Conservation (phyloP, 2,113 vertebrate genomes). For the Platanista minor region DNA sequence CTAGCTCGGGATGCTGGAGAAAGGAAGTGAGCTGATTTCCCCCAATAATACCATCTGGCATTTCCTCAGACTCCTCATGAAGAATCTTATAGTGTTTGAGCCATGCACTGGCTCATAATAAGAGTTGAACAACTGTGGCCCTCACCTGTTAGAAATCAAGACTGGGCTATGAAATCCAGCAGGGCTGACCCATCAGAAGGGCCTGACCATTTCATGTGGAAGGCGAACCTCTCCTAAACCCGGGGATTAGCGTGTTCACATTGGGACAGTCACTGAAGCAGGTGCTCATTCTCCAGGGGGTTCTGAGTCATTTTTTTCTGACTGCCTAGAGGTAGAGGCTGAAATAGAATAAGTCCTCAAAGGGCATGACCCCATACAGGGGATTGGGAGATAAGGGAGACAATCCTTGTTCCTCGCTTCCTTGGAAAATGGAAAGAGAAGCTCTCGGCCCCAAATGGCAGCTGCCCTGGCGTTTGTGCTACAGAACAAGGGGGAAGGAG, state of each 20-base stretch:
- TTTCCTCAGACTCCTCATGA: constrained; percentile 29
- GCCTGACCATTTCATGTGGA: neutral
- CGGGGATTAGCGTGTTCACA: constrained; percentile 52
- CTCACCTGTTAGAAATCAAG: constrained; percentile 73
- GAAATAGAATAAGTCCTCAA: constrained; percentile 46
- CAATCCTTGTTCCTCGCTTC: neutral
- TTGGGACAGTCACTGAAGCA: constrained; percentile 44
- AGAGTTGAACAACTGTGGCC: constrained; percentile 62
- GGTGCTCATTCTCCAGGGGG: constrained; percentile 58
- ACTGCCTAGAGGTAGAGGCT: constrained; percentile 29
- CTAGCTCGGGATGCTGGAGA: neutral
- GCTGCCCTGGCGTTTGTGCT: neutral
- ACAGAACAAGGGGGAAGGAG: neutral
- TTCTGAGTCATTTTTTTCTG: constrained; percentile 36
- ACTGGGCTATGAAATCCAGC: constrained; percentile 58
- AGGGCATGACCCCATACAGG: constrained; percentile 18
- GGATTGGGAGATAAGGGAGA: neutral
- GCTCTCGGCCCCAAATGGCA: constrained; percentile 4
- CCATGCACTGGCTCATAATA: constrained; percentile 25
- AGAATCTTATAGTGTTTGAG: constrained; percentile 60
- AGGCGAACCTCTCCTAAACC: constrained; percentile 24
- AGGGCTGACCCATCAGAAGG: constrained; percentile 27
- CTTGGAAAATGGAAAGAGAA: constrained; percentile 27
- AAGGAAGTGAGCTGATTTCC: neutral
- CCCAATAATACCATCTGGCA: neutral